Evolutionary conservation across 2,888 invertebrate genomes (phyloP).

Genomic region (Hydropsyche betteni): DNA sequence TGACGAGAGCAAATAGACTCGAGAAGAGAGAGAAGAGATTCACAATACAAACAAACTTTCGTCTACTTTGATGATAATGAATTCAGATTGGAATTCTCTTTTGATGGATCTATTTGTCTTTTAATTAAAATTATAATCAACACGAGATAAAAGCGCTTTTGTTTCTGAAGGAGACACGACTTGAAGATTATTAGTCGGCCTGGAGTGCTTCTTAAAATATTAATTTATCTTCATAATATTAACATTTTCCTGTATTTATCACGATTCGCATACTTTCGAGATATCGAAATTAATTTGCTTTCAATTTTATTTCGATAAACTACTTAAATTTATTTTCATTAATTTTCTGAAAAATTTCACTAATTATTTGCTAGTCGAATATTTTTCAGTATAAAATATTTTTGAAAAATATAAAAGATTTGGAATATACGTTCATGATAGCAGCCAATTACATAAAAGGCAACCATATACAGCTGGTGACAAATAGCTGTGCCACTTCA

Average conservation of each 20-base stretch:
- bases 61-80: slow-evolving; percentile 43
- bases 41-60: slow-evolving; percentile 39
- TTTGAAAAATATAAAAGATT: too few relatives aligned
- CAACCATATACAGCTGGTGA: neutral
- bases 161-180: slow-evolving; percentile 35
- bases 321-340: too few relatives aligned
- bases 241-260: slow-evolving; percentile 32
- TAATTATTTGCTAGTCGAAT: too few relatives aligned
- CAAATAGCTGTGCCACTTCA: neutral
- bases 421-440: neutral
- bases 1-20: slow-evolving; percentile 37
- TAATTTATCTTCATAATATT: slow-evolving; percentile 36
- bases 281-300: too few relatives aligned
- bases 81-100: slow-evolving; percentile 45
- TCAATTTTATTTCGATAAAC: too few relatives aligned
- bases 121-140: slow-evolving; percentile 46
- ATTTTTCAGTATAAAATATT: too few relatives aligned
- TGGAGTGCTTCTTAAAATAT: slow-evolving; percentile 39
- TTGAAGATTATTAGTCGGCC: slow-evolving; percentile 35
- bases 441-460: slow-evolving; percentile 11
- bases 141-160: slow-evolving; percentile 42
- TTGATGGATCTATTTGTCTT: slow-evolving; percentile 46
- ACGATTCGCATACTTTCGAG: neutral
- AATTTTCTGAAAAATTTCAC: too few relatives aligned
- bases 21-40: slow-evolving; percentile 31